A percentile compares a stretch with the other conserved stretches of the same genome.
These are phyloP conservation scores for Tillus elongatus DNA, from an alignment of 2,888 invertebrate species.

Conservation along the genomic window DNA sequence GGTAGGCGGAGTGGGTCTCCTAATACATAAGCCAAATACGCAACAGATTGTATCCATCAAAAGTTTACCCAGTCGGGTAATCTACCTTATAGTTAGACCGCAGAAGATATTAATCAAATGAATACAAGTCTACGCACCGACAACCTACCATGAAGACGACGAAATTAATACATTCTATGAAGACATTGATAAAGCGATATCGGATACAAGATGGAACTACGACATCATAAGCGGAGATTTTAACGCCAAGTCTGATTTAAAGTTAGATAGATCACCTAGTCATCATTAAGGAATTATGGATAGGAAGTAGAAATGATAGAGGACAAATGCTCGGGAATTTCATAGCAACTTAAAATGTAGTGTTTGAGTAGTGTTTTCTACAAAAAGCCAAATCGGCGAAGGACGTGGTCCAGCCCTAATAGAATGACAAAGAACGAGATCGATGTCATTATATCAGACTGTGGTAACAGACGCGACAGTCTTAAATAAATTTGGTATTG, in stretches of 20 bases:
- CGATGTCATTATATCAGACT: too few species aligned
- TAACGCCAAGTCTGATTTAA: conserved; percentile 4
- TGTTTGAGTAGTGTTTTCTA: conserved; percentile 8
- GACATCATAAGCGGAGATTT: neutral
- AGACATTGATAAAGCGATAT: conserved; percentile 6
- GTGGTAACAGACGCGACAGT: too few species aligned
- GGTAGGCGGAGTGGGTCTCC: conserved; percentile 6
- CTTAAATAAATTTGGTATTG: too few species aligned
- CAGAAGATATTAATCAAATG: conserved; percentile 7
- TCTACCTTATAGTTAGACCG: conserved; percentile 9
- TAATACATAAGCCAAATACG: conserved; percentile 7
- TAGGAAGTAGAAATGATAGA: conserved; percentile 7
- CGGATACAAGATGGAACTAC: conserved; percentile 6
- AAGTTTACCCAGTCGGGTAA: conserved; percentile 5
- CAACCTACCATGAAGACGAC: conserved; percentile 7
- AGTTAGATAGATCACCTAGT: conserved; percentile 1
- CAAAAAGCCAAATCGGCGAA: conserved; percentile 6
- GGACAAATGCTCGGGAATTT: conserved; percentile 7
- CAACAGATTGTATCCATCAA: conserved; percentile 10
- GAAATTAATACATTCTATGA: conserved; percentile 9
- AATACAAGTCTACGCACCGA: conserved; percentile 10
- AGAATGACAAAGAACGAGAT: conserved; percentile 8
- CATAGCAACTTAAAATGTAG: conserved; percentile 4
- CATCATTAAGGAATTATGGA: conserved; percentile 5
- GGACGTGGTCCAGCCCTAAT: conserved; percentile 9